These are phyloP conservation scores for Rhadinocentrus ornatus DNA, from an alignment of 2,797 vertebrate genomes.

Conservation along the genomic window DNA sequence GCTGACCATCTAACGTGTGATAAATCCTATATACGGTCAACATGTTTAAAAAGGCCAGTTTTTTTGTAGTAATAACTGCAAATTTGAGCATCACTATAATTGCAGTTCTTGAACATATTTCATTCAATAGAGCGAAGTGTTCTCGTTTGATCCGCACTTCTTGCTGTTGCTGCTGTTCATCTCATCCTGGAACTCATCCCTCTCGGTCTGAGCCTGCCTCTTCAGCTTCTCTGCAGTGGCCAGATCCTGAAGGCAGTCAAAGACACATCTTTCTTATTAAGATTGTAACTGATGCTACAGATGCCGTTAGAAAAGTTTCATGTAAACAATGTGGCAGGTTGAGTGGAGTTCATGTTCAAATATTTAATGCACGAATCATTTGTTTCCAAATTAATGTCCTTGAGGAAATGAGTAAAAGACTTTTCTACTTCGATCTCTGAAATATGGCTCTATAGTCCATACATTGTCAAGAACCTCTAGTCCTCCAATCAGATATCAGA, in stretches of 20 bases:
- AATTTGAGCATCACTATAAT: neutral
- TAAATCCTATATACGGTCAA: neutral
- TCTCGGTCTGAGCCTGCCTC: slow-evolving; percentile 91
- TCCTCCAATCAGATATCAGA: neutral
- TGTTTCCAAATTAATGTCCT: neutral
- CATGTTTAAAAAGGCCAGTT: neutral
- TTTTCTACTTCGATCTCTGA: neutral
- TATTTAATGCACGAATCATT: no score
- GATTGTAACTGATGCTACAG: neutral
- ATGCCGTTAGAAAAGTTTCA: neutral
- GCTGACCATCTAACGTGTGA: neutral
- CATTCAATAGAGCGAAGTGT: neutral
- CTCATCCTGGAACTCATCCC: slow-evolving; percentile 95
- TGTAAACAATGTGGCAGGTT: neutral
- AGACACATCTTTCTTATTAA: neutral
- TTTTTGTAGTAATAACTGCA: neutral
- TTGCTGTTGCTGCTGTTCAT: slow-evolving; percentile 88
- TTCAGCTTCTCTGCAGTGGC: slow-evolving; percentile 90
- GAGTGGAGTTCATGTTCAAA: no score
- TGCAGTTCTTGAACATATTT: no score
- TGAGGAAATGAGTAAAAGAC: neutral
- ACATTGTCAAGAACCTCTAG: neutral
- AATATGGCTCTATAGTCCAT: neutral
- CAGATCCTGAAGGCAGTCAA: slow-evolving; percentile 85
- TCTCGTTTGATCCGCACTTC: slow-evolving; percentile 80